Conservation (phyloP, 2,888 invertebrate species). For the Chaitophorus viminalis region DNA sequence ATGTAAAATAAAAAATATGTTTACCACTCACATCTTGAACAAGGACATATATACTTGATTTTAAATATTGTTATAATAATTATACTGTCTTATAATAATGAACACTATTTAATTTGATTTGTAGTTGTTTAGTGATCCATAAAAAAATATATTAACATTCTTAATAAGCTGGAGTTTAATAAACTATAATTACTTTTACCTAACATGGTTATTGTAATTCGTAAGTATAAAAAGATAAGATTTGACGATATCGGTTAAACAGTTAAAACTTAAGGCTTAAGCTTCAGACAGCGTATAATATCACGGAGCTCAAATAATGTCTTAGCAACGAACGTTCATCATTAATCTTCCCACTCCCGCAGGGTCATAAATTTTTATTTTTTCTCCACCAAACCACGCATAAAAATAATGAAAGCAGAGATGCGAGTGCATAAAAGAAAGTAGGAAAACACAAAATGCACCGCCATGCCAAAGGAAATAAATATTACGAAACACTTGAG, state of each 20-base stretch:
- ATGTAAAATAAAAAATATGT: too few relatives aligned
- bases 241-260: not conserved
- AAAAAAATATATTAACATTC: too few relatives aligned
- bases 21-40: too few relatives aligned
- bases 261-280: too few relatives aligned
- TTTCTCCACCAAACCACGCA: not conserved
- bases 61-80: too few relatives aligned
- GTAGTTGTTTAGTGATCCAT: too few relatives aligned
- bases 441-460: not conserved
- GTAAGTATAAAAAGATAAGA: not conserved
- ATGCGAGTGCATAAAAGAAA: not conserved
- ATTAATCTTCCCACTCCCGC: not conserved
- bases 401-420: not conserved
- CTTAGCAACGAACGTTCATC: not conserved
- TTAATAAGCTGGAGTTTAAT: too few relatives aligned
- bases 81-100: too few relatives aligned
- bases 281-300: not conserved
- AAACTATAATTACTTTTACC: too few relatives aligned
- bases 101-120: too few relatives aligned
- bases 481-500: constrained; percentile 18
- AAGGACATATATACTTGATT: too few relatives aligned
- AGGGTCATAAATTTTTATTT: not conserved
- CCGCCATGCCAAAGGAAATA: not conserved
- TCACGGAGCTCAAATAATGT: not conserved
- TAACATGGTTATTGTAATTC: not conserved